Evolutionary conservation across 2,113 vertebrate species (phyloP).

Genomic region (Egretta garzetta): DNA sequence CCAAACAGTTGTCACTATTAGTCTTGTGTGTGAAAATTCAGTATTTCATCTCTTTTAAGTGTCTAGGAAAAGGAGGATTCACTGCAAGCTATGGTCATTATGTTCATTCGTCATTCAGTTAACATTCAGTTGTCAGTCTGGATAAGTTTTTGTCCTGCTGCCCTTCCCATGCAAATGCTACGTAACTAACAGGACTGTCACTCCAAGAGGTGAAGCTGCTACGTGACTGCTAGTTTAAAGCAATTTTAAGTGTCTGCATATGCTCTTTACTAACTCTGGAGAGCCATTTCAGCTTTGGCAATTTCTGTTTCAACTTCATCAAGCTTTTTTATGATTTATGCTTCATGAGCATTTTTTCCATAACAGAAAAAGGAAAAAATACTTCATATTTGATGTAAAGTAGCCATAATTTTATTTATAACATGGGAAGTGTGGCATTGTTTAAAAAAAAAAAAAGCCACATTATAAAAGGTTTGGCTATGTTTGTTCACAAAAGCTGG

Average conservation of each 20-base stretch:
- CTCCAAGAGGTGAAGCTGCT: not conserved
- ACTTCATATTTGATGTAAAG: not conserved
- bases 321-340: constrained; percentile 15
- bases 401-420: not conserved
- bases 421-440: not conserved
- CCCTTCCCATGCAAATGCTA: not conserved
- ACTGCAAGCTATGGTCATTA: not conserved
- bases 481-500: not conserved
- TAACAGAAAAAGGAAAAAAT: constrained; percentile 1
- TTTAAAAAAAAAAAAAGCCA: not conserved
- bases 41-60: not conserved
- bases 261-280: constrained; percentile 25
- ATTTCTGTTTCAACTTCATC: not conserved
- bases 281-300: not conserved
- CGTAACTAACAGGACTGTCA: not conserved
- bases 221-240: not conserved
- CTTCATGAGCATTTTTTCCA: not conserved
- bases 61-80: not conserved
- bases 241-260: not conserved
- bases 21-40: not conserved
- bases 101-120: not conserved
- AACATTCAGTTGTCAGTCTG: not conserved
- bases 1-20: not conserved
- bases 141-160: not conserved
- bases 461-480: not conserved